These are phyloP conservation scores for Megastigmus dorsalis DNA, from an alignment of 2,888 invertebrate genomes.

Conservation along the genomic window DNA sequence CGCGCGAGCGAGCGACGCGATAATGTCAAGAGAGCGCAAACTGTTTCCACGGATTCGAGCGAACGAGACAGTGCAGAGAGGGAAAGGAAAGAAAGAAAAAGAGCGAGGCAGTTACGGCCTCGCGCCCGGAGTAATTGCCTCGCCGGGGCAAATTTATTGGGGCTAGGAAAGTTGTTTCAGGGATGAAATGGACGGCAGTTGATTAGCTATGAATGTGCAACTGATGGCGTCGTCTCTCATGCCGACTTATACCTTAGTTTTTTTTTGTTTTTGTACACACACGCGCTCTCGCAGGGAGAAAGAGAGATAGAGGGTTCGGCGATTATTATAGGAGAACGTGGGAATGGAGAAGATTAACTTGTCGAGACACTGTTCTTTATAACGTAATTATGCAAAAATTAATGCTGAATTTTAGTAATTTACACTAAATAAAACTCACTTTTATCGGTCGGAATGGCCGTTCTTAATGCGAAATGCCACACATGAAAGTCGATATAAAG, in stretches of 20 bases:
- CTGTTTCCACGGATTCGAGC: slow-evolving; percentile 26
- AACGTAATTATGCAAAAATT: slow-evolving; percentile 54
- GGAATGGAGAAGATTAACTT: slow-evolving; percentile 57
- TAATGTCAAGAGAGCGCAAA: slow-evolving; percentile 47
- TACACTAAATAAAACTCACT: slow-evolving; percentile 55
- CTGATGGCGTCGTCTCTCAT: slow-evolving; percentile 40
- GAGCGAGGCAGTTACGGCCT: slow-evolving; percentile 33
- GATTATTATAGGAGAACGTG: slow-evolving; percentile 45
- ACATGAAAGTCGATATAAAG: slow-evolving; percentile 53
- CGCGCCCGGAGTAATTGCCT: slow-evolving; percentile 68
- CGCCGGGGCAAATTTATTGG: slow-evolving; percentile 69
- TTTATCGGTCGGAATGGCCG: slow-evolving; percentile 50
- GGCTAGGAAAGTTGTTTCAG: slow-evolving; percentile 61
- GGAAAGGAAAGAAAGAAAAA: not conserved
- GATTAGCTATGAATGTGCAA: slow-evolving; percentile 62
- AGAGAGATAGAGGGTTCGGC: slow-evolving; percentile 5
- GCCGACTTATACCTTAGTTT: slow-evolving; percentile 41
- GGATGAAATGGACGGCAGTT: slow-evolving; percentile 56
- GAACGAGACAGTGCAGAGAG: not conserved
- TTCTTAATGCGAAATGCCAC: slow-evolving; percentile 53
- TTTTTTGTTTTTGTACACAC: slow-evolving; percentile 1
- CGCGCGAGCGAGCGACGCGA: not conserved
- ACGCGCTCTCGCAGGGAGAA: no score
- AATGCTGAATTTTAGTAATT: slow-evolving; percentile 55
- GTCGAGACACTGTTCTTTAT: slow-evolving; percentile 51